Evolutionary conservation across 1,140 invertebrate species (phyloP), one percentile per base, ranked within the genome.

Genomic region (Brachionus sp.): DNA sequence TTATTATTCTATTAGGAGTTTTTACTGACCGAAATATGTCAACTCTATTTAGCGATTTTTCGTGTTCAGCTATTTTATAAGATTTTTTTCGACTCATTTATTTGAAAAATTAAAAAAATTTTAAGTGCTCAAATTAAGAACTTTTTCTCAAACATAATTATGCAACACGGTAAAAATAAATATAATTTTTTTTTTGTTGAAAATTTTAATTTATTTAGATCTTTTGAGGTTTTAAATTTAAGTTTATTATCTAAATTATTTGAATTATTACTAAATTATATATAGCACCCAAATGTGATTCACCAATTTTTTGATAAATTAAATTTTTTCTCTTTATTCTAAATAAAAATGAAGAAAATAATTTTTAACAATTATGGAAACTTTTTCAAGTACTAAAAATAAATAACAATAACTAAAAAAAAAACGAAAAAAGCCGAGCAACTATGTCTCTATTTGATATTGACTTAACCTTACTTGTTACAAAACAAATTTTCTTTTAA

Each of bases 61-160:
- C 70, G 33, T 75, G 70, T 46, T 75, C 70, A 35, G 70, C 39
- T 75, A 75, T 25, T 46, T 75, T 75, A 19, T 75, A 75, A 46
- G 37, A 25, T 46, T 23, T n/a, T 75, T 75, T 75, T n/a, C 42
- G 37, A 19, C 16, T 46, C 39, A 46, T 75, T 46, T 33, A 57
- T 57, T 57, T 19, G 19, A 57, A 57, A 57, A 57, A 57, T n/a
- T 23, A 57, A 19, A 0, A 57, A 57, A 57, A 19, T 25, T 57
- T 25, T 16, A 57, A 57, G 50, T 57, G 19, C 19, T 57, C 5
- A 57, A n/a, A 57, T 57, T 57, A 57, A 57, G 50, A 57, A 57
- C n/a, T 23, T 57, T 57, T 57, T 19, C 16, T 57, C 50, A 23
- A 57, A 23, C 9, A 19, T 57, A 57, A 57, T 57, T 57, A 57